A percentile compares a stretch with the other conserved stretches of the same genome.
phyloP scores from a whole-genome alignment of 2,888 invertebrate genomes.

The Chironomus tentans region DNA sequence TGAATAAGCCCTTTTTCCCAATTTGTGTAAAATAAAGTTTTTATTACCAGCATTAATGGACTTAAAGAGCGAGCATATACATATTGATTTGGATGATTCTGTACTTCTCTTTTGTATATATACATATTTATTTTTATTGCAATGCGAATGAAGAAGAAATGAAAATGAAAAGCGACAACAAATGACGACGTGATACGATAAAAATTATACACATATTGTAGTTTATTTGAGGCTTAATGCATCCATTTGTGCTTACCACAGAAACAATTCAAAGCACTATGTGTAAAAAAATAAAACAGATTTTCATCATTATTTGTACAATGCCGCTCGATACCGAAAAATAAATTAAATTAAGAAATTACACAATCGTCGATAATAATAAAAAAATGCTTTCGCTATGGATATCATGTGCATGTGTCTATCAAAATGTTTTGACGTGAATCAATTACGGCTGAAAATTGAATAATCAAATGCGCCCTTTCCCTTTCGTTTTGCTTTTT shows the following conservation, averaged over 20 bases:
- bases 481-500: neutral
- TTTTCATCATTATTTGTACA: neutral
- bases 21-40: neutral
- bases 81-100: neutral
- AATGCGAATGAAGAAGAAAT: neutral
- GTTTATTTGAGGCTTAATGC: neutral
- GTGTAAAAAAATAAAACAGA: too few species aligned
- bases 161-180: neutral
- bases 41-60: slow-evolving; percentile 3
- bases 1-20: neutral
- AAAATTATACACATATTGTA: neutral
- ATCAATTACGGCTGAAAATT: neutral
- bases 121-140: neutral
- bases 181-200: neutral
- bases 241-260: neutral
- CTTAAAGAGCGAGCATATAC: neutral
- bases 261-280: neutral
- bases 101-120: neutral
- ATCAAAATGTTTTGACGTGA: slow-evolving; percentile 1
- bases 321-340: neutral
- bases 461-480: neutral
- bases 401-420: neutral
- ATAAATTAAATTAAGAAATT: slow-evolving; percentile 8
- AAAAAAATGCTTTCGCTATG: neutral
- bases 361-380: neutral